A percentile compares a stretch with the other conserved stretches of the same genome.
Evolutionary conservation across 2,797 vertebrate species (phyloP).

Genomic region (Pempheris klunzingeri): DNA sequence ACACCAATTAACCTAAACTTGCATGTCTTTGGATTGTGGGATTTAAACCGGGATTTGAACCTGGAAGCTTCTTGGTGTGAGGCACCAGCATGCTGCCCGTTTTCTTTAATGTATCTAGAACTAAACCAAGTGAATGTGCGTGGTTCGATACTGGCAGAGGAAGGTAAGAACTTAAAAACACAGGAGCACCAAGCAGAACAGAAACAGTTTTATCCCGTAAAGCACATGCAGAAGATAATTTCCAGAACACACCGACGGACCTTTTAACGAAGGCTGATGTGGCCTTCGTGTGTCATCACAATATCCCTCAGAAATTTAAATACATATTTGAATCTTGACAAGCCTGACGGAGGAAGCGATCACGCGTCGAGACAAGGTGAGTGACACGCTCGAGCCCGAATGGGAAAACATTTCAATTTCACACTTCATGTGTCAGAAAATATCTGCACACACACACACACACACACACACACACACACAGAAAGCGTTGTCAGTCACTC

Average conservation of each 20-base stretch:
- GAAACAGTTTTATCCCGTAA: neutral
- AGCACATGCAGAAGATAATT: neutral
- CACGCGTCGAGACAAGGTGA: constrained; percentile 54
- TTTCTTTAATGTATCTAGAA: too few relatives aligned
- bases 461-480: constrained; percentile 43
- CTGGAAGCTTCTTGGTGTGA: too few relatives aligned
- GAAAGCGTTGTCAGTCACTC: constrained; percentile 59
- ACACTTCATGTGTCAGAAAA: constrained; percentile 78
- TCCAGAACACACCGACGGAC: neutral
- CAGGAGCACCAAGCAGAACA: too few relatives aligned
- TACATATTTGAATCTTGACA: constrained; percentile 62
- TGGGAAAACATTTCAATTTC: constrained; percentile 83
- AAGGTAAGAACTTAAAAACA: too few relatives aligned
- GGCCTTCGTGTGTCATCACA: constrained; percentile 55
- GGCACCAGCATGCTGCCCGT: too few relatives aligned
- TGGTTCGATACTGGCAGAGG: too few relatives aligned
- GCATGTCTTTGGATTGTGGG: too few relatives aligned
- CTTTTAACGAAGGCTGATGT: neutral
- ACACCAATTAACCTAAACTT: too few relatives aligned
- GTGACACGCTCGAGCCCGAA: constrained; percentile 40
- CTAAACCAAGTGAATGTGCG: too few relatives aligned
- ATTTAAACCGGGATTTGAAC: too few relatives aligned
- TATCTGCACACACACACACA: constrained; percentile 58
- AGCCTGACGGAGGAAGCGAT: neutral
- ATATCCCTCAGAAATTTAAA: constrained; percentile 57